phyloP scores from a whole-genome alignment of 2,113 vertebrate genomes.

The Lepidothrix coronata region DNA sequence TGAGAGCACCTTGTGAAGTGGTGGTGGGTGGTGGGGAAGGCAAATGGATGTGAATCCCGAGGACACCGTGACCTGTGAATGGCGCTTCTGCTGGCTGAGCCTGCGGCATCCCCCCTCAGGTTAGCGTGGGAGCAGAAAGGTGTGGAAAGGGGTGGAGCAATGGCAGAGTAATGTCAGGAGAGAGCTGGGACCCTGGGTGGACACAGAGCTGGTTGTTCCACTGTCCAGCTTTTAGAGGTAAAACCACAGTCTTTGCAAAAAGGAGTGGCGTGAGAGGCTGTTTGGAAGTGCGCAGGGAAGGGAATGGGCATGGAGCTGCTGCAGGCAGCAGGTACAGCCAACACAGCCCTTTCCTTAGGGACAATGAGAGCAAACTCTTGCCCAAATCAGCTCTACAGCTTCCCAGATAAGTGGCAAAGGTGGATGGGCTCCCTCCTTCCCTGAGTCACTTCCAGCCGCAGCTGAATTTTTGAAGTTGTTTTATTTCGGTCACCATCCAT shows the following conservation, averaged over 20 bases:
- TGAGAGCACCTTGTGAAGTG: not conserved
- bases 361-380: not conserved
- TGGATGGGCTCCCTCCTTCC: not conserved
- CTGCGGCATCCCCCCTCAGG: accelerated
- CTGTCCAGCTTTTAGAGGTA: not conserved
- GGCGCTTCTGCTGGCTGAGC: not conserved
- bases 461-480: not conserved
- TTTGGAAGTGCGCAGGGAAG: not conserved
- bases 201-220: not conserved
- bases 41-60: not conserved
- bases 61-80: accelerated
- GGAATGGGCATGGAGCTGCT: accelerated
- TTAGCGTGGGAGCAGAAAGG: not conserved
- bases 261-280: not conserved
- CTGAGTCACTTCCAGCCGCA: not conserved
- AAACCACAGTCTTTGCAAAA: not conserved
- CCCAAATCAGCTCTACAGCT: not conserved
- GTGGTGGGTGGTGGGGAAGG: not conserved
- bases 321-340: not conserved
- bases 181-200: not conserved
- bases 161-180: not conserved
- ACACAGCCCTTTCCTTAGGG: not conserved
- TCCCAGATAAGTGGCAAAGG: not conserved
- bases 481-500: not conserved
- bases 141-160: not conserved